These are phyloP conservation scores for Neotoma lepida DNA, from an alignment of 2,113 vertebrate genomes.

Conservation along the genomic window DNA sequence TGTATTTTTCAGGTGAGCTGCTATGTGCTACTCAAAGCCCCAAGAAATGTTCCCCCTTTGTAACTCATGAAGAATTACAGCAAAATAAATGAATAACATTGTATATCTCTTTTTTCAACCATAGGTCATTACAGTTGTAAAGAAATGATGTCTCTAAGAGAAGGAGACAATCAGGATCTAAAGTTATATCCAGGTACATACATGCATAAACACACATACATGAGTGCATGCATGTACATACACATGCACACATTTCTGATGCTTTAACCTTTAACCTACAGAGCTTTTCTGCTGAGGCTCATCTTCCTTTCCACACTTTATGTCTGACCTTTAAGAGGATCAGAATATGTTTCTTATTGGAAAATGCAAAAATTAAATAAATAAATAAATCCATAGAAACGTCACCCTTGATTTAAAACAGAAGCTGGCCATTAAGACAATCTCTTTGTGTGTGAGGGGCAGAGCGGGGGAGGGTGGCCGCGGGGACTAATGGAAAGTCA, in stretches of 20 bases:
- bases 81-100: neutral
- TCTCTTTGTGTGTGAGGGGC: neutral
- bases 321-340: slow-evolving; percentile 67
- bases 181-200: neutral
- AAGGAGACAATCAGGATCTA: neutral
- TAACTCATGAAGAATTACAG: neutral
- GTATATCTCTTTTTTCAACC: neutral
- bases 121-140: neutral
- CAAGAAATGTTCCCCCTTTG: neutral
- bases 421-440: slow-evolving; percentile 76
- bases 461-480: neutral
- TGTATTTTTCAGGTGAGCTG: neutral
- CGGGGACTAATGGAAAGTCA: slow-evolving; percentile 71
- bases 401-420: slow-evolving; percentile 82
- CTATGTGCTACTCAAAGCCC: neutral
- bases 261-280: slow-evolving; percentile 56
- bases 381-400: slow-evolving; percentile 79
- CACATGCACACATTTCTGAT: neutral
- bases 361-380: slow-evolving; percentile 70
- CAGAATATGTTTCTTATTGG: slow-evolving; percentile 78
- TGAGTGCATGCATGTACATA: neutral
- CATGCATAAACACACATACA: accelerated
- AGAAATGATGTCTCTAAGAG: neutral
- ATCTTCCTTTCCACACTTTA: slow-evolving; percentile 34
- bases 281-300: slow-evolving; percentile 31